Evolutionary conservation across 2,113 vertebrate genomes (phyloP).

Genomic region (Connochaetes taurinus): DNA sequence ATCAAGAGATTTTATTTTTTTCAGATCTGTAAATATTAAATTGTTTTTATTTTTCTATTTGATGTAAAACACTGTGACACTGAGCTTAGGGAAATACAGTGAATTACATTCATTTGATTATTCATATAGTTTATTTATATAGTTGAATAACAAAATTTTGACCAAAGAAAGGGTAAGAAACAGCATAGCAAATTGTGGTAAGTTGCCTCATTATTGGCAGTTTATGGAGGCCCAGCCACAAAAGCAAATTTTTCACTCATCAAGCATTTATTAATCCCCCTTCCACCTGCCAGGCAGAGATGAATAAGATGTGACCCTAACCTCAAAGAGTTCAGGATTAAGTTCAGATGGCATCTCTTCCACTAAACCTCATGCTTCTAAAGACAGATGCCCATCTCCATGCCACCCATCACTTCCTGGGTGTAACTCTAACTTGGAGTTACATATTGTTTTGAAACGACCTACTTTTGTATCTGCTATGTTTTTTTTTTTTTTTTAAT

Average conservation of each 20-base stretch:
- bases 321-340: not conserved
- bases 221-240: not conserved
- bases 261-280: not conserved
- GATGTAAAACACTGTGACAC: not conserved
- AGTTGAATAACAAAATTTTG: not conserved
- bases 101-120: not conserved
- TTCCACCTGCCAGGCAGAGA: not conserved
- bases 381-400: not conserved
- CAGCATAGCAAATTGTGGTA: not conserved
- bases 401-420: not conserved
- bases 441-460: not conserved
- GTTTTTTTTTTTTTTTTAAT: not conserved
- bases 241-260: not conserved
- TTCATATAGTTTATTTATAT: not conserved
- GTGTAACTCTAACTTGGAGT: not conserved
- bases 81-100: not conserved
- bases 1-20: not conserved
- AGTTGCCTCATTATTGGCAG: not conserved
- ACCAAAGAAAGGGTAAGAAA: not conserved
- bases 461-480: not conserved
- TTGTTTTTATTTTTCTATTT: not conserved
- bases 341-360: not conserved
- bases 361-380: not conserved
- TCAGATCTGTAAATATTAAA: not conserved
- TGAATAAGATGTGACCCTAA: not conserved